Conservation (phyloP, 2,797 vertebrate genomes). For the Protonibea diacanthus region DNA sequence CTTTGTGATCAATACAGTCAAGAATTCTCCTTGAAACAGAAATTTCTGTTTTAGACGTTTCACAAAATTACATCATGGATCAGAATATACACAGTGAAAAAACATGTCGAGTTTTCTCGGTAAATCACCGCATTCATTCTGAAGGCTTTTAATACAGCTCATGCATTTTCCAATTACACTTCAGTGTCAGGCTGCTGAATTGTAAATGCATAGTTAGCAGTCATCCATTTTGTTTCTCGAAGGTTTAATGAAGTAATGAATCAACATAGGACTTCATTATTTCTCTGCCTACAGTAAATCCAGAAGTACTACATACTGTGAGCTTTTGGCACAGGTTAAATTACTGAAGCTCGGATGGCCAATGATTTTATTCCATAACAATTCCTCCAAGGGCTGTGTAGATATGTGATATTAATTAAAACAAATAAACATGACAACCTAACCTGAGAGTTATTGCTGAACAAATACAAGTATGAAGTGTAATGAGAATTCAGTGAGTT, state of each 20-base stretch:
- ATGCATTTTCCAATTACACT: slow-evolving; percentile 57
- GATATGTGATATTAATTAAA: slow-evolving; percentile 35
- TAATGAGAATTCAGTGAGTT: not conserved
- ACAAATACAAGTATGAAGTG: not conserved
- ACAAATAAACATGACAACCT: slow-evolving; percentile 7
- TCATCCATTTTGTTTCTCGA: slow-evolving; percentile 51
- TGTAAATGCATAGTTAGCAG: slow-evolving; percentile 58
- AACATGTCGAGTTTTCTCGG: slow-evolving; percentile 30
- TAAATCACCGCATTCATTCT: slow-evolving; percentile 46
- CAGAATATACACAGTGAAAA: slow-evolving; percentile 37
- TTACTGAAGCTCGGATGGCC: slow-evolving; percentile 56
- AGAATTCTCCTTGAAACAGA: slow-evolving; percentile 74
- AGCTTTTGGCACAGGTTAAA: slow-evolving; percentile 57
- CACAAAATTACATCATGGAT: slow-evolving; percentile 73
- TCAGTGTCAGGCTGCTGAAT: slow-evolving; percentile 40
- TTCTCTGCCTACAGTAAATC: slow-evolving; percentile 45
- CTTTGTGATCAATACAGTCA: slow-evolving; percentile 69
- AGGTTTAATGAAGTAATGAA: slow-evolving; percentile 64
- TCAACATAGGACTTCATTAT: slow-evolving; percentile 59
- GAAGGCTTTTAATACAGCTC: slow-evolving; percentile 38
- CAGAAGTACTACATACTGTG: slow-evolving; percentile 6
- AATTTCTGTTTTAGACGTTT: slow-evolving; percentile 64
- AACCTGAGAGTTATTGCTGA: not conserved
- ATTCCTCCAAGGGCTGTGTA: not conserved
- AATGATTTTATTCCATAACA: slow-evolving; percentile 29